Base-by-base conservation (phyloP, 2,888 invertebrate genomes). In the Coleophora flavipennella region DNA sequence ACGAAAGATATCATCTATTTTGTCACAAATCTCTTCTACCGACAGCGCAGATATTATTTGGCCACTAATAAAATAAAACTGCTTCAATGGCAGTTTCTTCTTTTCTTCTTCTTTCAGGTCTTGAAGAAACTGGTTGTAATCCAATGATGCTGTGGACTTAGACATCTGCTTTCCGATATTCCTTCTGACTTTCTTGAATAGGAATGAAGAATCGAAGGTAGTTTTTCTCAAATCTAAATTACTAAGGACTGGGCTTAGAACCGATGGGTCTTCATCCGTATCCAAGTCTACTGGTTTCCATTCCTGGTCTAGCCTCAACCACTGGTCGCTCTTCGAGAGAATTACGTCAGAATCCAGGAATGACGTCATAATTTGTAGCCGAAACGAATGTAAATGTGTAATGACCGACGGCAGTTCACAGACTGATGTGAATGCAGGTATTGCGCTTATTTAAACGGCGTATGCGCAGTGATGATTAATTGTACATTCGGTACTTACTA, bases 271-370 rank as follows among this genome's bases (percentile, higher is more conserved):
- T 46, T 77, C 67, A 25, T 81, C 78, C 0, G 68, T 72, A 34
- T 81, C 80, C 2, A 83, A 51, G 48, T 83, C 81, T 1, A 83
- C 54, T 2, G 81, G 73, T 3, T 74, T 71, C 81, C 81, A 83
- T 46, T 72, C 63, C 44, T 76, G 67, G 42, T 78, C 77, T 1
- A 83, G 56, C 29, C 70, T 65, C 47, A 50, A 65, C 81, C 81
- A 81, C 40, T 81, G 62, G 27, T 81, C 79, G 55, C 68, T 79
- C 37, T 62, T 67, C 3, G 67, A 74, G 20, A 81, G 53, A 27
- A 81, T 73, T 0, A 57, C 57, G 25, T 80, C 79, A 1, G 62
- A 49, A 42, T 81, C 80, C 1, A 77, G 42, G 20, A 80, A 10
- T 20, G 20, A 20, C 6, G 20, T 20, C 20, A 20, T 20, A 6